Conservation (phyloP, 2,113 vertebrate species). For the Otocyon megalotis region DNA sequence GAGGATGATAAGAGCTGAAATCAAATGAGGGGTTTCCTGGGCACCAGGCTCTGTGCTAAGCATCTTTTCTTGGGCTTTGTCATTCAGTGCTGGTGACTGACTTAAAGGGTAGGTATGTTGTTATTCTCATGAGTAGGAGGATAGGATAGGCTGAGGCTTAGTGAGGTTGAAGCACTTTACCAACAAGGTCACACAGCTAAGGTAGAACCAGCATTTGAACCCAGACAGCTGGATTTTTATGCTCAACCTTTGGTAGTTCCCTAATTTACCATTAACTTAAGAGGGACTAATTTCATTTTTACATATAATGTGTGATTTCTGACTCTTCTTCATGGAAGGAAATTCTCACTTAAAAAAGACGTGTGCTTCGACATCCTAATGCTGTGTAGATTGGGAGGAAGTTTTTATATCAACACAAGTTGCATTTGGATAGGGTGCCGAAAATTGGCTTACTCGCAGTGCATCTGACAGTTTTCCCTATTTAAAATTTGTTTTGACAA, state of each 20-base stretch:
- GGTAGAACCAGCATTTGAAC: slow-evolving; percentile 18
- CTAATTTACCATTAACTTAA: not conserved
- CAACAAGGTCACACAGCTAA: not conserved
- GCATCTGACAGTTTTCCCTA: slow-evolving; percentile 92
- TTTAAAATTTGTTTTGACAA: slow-evolving; percentile 80
- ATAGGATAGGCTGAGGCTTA: not conserved
- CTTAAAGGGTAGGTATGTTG: not conserved
- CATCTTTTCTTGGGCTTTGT: not conserved
- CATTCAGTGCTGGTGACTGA: not conserved
- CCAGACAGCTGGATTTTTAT: slow-evolving; percentile 33
- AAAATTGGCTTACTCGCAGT: slow-evolving; percentile 70
- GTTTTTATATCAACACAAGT: not conserved
- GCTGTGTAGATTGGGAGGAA: not conserved
- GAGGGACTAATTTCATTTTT: slow-evolving; percentile 37
- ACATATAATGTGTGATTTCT: not conserved
- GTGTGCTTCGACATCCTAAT: not conserved
- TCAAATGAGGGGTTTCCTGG: not conserved
- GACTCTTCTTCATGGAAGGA: slow-evolving; percentile 53
- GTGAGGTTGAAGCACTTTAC: not conserved
- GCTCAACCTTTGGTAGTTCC: slow-evolving; percentile 16
- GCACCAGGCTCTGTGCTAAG: not conserved
- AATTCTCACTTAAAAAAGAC: slow-evolving; percentile 21
- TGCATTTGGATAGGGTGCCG: not conserved
- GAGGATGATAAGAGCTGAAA: not conserved
- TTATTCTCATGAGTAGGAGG: not conserved